Evolutionary conservation across 2,113 vertebrate genomes (phyloP).

Genomic region (Garra rufa): DNA sequence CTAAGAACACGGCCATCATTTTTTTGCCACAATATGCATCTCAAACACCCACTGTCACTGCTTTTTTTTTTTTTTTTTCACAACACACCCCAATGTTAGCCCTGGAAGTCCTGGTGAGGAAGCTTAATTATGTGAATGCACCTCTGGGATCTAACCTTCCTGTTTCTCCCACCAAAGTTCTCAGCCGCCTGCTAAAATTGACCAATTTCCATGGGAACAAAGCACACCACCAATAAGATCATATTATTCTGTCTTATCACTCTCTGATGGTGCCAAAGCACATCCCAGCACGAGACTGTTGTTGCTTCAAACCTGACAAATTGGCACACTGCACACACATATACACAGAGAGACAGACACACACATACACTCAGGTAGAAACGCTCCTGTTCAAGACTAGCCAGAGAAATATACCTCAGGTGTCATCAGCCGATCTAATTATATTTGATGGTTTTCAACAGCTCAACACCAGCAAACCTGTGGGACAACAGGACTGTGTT

Average conservation of each 20-base stretch:
- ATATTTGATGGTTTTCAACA: constrained; percentile 37
- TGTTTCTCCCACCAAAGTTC: constrained; percentile 77
- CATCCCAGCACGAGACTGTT: constrained; percentile 84
- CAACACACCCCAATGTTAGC: constrained; percentile 80
- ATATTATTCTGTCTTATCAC: constrained; percentile 85
- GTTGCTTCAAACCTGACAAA: constrained; percentile 82
- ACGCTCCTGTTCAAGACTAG: constrained; percentile 16
- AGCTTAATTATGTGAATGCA: constrained; percentile 80
- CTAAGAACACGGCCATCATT: constrained; percentile 59
- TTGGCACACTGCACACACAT: constrained; percentile 67
- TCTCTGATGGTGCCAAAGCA: constrained; percentile 90
- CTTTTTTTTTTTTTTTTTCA: constrained; percentile 76
- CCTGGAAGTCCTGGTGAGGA: constrained; percentile 75
- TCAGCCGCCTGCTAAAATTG: constrained; percentile 79
- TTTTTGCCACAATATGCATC: constrained; percentile 70
- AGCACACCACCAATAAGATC: constrained; percentile 87
- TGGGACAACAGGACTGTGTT: constrained; percentile 31
- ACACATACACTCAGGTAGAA: constrained; percentile 30
- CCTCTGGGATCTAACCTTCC: constrained; percentile 77
- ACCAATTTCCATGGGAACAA: constrained; percentile 86
- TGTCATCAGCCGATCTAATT: constrained; percentile 40
- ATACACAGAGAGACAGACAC: constrained; percentile 10
- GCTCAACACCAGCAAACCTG: constrained; percentile 7
- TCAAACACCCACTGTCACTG: constrained; percentile 73
- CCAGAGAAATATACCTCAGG: constrained; percentile 47